Evolutionary conservation across 2,113 vertebrate genomes (phyloP).

Genomic region (Morone saxatilis): DNA sequence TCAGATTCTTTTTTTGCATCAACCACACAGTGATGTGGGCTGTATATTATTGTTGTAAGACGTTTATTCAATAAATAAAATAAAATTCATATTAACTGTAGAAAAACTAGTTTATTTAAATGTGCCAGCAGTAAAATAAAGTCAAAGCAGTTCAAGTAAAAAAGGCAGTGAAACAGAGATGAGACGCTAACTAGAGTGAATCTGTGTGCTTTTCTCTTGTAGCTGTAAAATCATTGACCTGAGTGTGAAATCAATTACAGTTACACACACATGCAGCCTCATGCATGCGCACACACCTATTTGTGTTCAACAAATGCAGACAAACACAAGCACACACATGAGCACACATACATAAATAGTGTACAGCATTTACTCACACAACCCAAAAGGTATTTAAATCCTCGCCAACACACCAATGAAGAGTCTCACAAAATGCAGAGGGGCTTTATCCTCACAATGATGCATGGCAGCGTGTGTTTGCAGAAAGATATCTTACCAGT

Average conservation of each 20-base stretch:
- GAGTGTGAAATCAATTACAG: conserved; percentile 81
- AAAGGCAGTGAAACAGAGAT: conserved; percentile 24
- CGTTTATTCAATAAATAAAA: conserved; percentile 71
- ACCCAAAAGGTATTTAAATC: conserved; percentile 41
- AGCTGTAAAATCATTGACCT: conserved; percentile 77
- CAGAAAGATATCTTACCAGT: conserved; percentile 63
- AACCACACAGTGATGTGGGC: conserved; percentile 13
- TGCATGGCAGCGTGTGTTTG: conserved; percentile 40
- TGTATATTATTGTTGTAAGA: conserved; percentile 68
- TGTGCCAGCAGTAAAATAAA: conserved; percentile 6
- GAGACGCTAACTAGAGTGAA: conserved; percentile 35
- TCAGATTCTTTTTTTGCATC: conserved; percentile 6
- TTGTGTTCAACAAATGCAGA: conserved; percentile 26
- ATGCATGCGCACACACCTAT: conserved; percentile 27
- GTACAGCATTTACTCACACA: conserved; percentile 30
- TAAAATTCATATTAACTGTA: conserved; percentile 37
- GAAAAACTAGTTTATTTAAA: conserved; percentile 40
- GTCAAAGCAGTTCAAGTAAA: conserved; percentile 14
- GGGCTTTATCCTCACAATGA: conserved; percentile 42
- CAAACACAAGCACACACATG: conserved; percentile 31
- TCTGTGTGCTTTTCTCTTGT: conserved; percentile 51
- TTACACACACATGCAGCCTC: conserved; percentile 20
- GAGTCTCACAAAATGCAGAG: conserved; percentile 32
- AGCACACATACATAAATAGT: conserved; percentile 37
- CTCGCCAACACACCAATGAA: conserved; percentile 21